Evolutionary conservation across 2,113 vertebrate species (phyloP), one percentile per base, ranked within the genome.

Genomic region (Crocuta crocuta): DNA sequence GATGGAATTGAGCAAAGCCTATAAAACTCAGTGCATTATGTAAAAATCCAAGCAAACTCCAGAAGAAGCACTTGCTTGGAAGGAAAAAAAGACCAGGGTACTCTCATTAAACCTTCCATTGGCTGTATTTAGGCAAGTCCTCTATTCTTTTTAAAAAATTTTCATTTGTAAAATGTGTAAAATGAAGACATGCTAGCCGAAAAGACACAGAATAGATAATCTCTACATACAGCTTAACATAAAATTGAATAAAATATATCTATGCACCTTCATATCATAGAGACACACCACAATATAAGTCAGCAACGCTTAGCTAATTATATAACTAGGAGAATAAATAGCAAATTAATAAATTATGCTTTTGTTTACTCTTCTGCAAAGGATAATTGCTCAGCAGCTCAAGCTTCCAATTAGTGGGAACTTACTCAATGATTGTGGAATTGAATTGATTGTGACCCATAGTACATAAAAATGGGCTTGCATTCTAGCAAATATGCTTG

Each of bases 281-380:
- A 80, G 63, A 93, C 21, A 96, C 1, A 63, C 19, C 5, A 74
- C 39, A 90, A 70, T 76, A 5, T 61, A 73, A 71, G 17, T 50
- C 68, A 83, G 26, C 12, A 89, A 70, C 16, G 93, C 15, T 73
- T 91, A 73, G 45, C 80, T 96, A 95, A 83, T 96, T 97, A 74
- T 96, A 50, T 74, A 92, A 70, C 61, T 45, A 53, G 70, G 80
- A 97, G 66, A 94, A 96, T 81, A 87, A 83, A 50, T 65, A 95
- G 50, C 23, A 97, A 92, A 90, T 96, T 97, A 92, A 96, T 96
- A 97, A 89, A 93, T 95, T 92, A 87, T 66, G 23, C 43, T 94
- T 93, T 96, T 86, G 55, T 87, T 95, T 89, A 76, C 63, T 96
- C 23, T 89, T 93, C 61, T 96, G 6, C 55, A 43, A 90, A 93